Percentiles rank a stretch among this genome's conserved stretches.
Conservation (phyloP, 1,140 invertebrate genomes). For the Drosophila neocordata region DNA sequence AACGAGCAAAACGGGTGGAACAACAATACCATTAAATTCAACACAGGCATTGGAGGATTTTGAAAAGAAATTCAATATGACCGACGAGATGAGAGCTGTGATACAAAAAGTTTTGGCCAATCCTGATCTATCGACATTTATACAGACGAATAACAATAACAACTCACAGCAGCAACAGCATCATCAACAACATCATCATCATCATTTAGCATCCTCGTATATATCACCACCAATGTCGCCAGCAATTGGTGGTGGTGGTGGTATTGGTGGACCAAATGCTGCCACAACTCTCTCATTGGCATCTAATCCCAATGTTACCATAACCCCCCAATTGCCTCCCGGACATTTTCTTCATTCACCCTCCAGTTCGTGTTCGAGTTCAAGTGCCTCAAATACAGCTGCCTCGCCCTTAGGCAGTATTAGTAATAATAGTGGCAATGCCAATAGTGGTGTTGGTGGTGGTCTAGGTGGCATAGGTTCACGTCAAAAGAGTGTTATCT, state of each 20-base stretch:
- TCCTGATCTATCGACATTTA: constrained; percentile 79
- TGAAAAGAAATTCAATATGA: constrained; percentile 81
- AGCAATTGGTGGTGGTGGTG: constrained; percentile 48
- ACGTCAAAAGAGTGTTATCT: constrained; percentile 77
- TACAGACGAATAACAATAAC: constrained; percentile 71
- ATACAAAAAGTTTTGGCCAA: constrained; percentile 80
- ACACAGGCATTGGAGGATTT: constrained; percentile 75
- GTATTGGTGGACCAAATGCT: constrained; percentile 1
- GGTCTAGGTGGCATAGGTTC: constrained; percentile 7
- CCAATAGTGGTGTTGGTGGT: not conserved
- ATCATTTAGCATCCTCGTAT: constrained; percentile 61
- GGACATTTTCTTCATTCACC: constrained; percentile 74
- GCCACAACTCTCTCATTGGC: constrained; percentile 66
- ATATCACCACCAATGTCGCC: constrained; percentile 81
- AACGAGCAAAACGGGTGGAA: constrained; percentile 24
- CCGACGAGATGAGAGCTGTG: constrained; percentile 79
- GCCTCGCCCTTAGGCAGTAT: constrained; percentile 57
- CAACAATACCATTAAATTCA: constrained; percentile 73
- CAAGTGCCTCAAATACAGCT: constrained; percentile 67
- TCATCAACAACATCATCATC: constrained; percentile 8
- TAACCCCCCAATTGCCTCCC: constrained; percentile 71
- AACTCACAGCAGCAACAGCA: constrained; percentile 19
- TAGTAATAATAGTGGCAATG: not conserved
- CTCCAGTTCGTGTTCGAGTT: constrained; percentile 63
- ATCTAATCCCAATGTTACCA: constrained; percentile 77